Evolutionary conservation across 53 echinoderm and acorn worm species (phyloP), one percentile per base, ranked within the genome.

Genomic region (Antedon mediterranea): DNA sequence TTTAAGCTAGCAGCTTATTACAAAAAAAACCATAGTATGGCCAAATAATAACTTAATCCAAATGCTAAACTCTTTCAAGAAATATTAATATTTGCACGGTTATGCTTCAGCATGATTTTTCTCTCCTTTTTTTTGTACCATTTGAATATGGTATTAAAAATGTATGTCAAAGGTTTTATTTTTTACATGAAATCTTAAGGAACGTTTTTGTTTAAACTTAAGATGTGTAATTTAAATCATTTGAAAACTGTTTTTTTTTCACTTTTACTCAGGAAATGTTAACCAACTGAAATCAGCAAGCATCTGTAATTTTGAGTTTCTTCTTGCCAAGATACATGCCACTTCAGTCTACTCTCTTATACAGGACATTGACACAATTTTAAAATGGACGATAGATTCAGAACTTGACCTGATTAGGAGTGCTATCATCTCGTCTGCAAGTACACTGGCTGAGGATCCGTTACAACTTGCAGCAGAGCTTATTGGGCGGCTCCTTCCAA

Each of bases 291-390:
- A 97, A 42, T 83, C 87, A 0, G 79, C 83, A 33, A 90, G 88
- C 11, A 73, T 97, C 34, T 97, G 98, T 78, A 97, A 97, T 83
- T 97, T 97, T 90, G 98, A 92, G 76, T 92, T 90, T 77, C 89
- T 97, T 3, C 84, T 97, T 31, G 90, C 98, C 79, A 93, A 93
- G 84, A 90, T 90, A 26, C 98, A 98, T 34, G 89, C 98, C 77
- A 89, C 86, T 79, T 98, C 98, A 0, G 88, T 98, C 33, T 88
- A 98, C 57, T 93, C 92, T 42, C 72, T 93, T 28, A 84, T 98
- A 33, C 90, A 92, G 77, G 98, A 98, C 74, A 79, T 98, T 41
- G 85, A 88, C 43, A 84, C 86, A 0, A 86, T 98, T 43, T 78
- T 84, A 23, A 79, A 82, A 43, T 76, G 90, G 79, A 89, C 88